phyloP scores from a whole-genome alignment of 1,140 invertebrate species.

The Aphidius gifuensis region DNA sequence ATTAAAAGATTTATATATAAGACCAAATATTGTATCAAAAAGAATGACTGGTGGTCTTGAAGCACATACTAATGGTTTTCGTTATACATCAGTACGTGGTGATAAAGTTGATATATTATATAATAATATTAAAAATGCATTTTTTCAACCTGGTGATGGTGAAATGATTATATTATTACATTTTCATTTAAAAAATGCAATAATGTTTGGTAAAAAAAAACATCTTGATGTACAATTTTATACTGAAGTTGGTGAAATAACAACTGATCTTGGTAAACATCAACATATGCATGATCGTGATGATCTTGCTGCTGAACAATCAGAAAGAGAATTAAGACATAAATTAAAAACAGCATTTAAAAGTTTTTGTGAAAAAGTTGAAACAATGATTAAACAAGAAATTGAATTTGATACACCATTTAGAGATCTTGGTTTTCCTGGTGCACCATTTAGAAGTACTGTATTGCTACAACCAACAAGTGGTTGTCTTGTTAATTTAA shows the following conservation, averaged over 20 bases:
- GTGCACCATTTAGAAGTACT: conserved; percentile 95
- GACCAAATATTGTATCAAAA: conserved; percentile 97
- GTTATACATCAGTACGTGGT: conserved; percentile 90
- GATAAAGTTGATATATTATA: conserved; percentile 99
- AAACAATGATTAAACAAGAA: conserved; percentile 79
- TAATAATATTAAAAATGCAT: conserved; percentile 99
- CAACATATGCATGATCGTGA: conserved; percentile 99
- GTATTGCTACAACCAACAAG: conserved; percentile 96
- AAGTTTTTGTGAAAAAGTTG: conserved; percentile 92
- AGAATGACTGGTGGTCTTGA: conserved; percentile 89
- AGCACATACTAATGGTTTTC: conserved; percentile 96
- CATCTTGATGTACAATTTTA: conserved; percentile 99
- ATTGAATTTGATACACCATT: conserved; percentile 99
- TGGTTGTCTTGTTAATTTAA: conserved; percentile 93
- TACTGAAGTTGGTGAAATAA: conserved; percentile 99
- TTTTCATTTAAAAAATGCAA: conserved; percentile 98
- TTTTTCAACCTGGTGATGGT: conserved; percentile 98
- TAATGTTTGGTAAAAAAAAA: conserved; percentile 99
- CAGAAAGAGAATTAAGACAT: conserved; percentile 92
- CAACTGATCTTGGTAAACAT: conserved; percentile 98
- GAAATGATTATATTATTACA: conserved; percentile 99
- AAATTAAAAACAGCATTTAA: conserved; percentile 97
- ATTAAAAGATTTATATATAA: conserved; percentile 96
- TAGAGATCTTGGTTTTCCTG: conserved; percentile 94
- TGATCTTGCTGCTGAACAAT: conserved; percentile 97